Base-by-base conservation (phyloP, 2,888 invertebrate species). In the Drosophila greeni region DNA sequence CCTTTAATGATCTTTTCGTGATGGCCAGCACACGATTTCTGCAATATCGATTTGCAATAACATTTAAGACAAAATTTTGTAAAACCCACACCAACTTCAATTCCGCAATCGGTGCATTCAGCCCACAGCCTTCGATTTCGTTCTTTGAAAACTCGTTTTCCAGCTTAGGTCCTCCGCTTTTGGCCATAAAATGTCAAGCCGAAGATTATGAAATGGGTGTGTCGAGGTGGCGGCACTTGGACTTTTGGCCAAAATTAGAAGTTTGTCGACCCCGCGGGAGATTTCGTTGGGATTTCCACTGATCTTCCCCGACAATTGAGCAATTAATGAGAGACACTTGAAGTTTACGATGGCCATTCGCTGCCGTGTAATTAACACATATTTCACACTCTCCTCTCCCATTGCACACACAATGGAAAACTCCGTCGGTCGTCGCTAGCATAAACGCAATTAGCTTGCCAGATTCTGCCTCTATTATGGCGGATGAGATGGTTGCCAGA, bases 321-420 rank as follows among this genome's bases (percentile, higher is more conserved):
- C 77, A 77, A 83, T 77, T 77, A 83, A 83, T 81, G 78, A 40
- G 42, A 39, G 42, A 62, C 66, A n/a, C 66, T 64, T 66, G 57
- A 43, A 14, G 45, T 56, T 66, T 18, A 56, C 48, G 43, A 56
- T 56, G 57, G 20, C 64, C 53, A 64, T 53, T 64, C 39, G 66
- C 18, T 14, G 49, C 5, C 51, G 18, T 57, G 58, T 42, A 66
- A 66, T 66, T 67, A 66, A 66, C 66, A 57, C 45, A 67, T 67
- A 67, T 57, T 66, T 66, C 66, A 66, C 66, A 66, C 66, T 66
- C 67, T 47, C 54, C 66, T 66, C 67, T 47, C 54, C 66, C 65
- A 54, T 24, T 16, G 47, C 53, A 62, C 20, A 34, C 37, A 45
- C 66, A 53, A 53, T 66, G 47, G 54, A 34, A 66, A 47, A 26